A percentile compares a stretch with the other conserved stretches of the same genome.
phyloP scores from a whole-genome alignment of 30 jellyfish, hydroid and myxozoan genomes.

The Chironex yamaguchii region DNA sequence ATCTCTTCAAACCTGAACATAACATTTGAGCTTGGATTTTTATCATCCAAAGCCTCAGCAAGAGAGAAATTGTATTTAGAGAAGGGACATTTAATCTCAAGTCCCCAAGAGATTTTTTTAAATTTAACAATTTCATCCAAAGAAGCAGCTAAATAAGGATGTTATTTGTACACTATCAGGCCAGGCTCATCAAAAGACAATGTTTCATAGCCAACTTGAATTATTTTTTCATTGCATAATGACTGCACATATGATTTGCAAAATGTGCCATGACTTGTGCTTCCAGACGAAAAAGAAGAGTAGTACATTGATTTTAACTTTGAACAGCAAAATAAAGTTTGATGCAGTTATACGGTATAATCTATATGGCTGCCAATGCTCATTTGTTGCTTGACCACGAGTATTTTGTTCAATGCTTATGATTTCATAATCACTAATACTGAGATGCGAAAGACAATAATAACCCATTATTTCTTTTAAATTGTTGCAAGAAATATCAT shows the following conservation, averaged over 20 bases:
- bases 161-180: conserved; percentile 16
- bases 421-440: conserved; percentile 5
- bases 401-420: conserved; percentile 8
- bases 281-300: conserved; percentile 6
- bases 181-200: conserved; percentile 6
- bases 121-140: conserved; percentile 16
- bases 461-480: conserved; percentile 5
- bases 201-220: not conserved
- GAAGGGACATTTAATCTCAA: conserved; percentile 60
- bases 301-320: conserved; percentile 9
- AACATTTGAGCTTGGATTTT: conserved; percentile 61
- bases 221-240: not conserved
- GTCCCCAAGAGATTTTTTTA: conserved; percentile 11
- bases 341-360: conserved; percentile 29
- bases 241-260: conserved; percentile 14
- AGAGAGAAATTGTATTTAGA: conserved; percentile 7
- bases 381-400: conserved; percentile 42
- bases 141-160: conserved; percentile 52
- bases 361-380: conserved; percentile 13
- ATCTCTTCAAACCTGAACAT: conserved; percentile 24
- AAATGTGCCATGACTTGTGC: not conserved
- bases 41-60: conserved; percentile 37
- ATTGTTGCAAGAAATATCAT: conserved; percentile 10
- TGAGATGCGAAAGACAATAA: not conserved
- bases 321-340: conserved; percentile 17